Evolutionary conservation across 1,140 invertebrate species (phyloP).

Genomic region (Notospermus geniculatus): DNA sequence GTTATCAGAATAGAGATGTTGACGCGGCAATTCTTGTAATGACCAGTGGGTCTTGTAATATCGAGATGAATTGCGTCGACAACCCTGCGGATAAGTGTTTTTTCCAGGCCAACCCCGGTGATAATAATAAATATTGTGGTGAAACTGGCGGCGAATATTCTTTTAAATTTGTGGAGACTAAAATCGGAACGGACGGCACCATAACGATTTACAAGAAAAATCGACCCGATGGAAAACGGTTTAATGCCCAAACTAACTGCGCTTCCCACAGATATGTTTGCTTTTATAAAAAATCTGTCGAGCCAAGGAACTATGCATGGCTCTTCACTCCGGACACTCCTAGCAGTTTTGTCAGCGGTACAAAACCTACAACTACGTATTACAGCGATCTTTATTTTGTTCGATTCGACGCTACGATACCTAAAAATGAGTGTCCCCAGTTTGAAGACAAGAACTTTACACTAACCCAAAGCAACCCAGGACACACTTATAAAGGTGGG

Average conservation of each 20-base stretch:
- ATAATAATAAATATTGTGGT: constrained; percentile 8
- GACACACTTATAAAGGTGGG: not conserved
- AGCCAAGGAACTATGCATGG: constrained; percentile 4
- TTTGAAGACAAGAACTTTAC: constrained; percentile 11
- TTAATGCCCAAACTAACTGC: not conserved
- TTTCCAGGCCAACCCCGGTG: not conserved
- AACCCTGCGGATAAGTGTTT: constrained; percentile 5
- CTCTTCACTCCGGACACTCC: constrained; percentile 1
- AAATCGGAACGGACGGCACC: constrained; percentile 5
- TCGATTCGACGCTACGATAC: constrained; percentile 1
- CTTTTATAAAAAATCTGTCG: constrained; percentile 7
- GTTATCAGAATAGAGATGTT: constrained; percentile 11
- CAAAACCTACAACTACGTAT: constrained; percentile 3
- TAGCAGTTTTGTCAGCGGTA: constrained; percentile 1
- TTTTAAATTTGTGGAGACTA: constrained; percentile 1
- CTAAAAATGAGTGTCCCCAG: constrained; percentile 4
- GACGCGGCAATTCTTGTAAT: constrained; percentile 8
- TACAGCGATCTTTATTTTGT: constrained; percentile 1
- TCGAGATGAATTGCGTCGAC: constrained; percentile 6
- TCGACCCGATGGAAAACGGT: constrained; percentile 1
- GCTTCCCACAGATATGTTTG: constrained; percentile 2
- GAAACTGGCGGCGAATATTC: constrained; percentile 9
- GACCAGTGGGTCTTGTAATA: constrained; percentile 6
- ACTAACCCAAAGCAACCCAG: not conserved
- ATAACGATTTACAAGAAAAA: not conserved